These are phyloP conservation scores for Pocota personata DNA, from an alignment of 2,888 invertebrate genomes.

Conservation along the genomic window DNA sequence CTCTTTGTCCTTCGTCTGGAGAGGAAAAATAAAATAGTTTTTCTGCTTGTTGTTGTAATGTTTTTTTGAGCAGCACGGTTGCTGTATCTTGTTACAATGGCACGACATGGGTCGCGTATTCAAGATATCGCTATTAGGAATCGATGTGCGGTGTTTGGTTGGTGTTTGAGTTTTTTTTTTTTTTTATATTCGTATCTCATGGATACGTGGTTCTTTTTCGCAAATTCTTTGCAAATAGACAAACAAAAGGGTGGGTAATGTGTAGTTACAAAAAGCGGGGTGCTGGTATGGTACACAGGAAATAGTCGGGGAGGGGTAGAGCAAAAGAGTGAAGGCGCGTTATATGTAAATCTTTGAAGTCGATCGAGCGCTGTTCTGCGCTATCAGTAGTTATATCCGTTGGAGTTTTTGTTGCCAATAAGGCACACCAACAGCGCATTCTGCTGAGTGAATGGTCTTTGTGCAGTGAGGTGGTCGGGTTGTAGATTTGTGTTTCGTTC, in stretches of 20 bases:
- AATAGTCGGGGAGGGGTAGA: not conserved
- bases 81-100: slow-evolving; percentile 73
- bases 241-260: slow-evolving; percentile 43
- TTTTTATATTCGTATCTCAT: slow-evolving; percentile 28
- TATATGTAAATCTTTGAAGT: slow-evolving; percentile 72
- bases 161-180: slow-evolving; percentile 39
- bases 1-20: slow-evolving; percentile 57
- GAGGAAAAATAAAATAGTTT: slow-evolving; percentile 32
- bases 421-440: slow-evolving; percentile 33
- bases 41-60: slow-evolving; percentile 20
- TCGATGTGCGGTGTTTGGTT: slow-evolving; percentile 68
- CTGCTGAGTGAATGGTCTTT: slow-evolving; percentile 52
- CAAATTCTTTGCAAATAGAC: slow-evolving; percentile 59
- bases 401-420: slow-evolving; percentile 48
- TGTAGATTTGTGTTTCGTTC: slow-evolving; percentile 32
- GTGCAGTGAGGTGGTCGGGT: slow-evolving; percentile 19
- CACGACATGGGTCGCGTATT: slow-evolving; percentile 73
- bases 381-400: slow-evolving; percentile 67
- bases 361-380: slow-evolving; percentile 56
- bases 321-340: slow-evolving; percentile 57
- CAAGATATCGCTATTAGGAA: slow-evolving; percentile 73
- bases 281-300: too few species aligned
- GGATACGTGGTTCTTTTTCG: slow-evolving; percentile 53
- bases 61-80: slow-evolving; percentile 51
- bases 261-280: slow-evolving; percentile 6